phyloP scores from a whole-genome alignment of 2,113 vertebrate genomes.

The Larimichthys crocea region DNA sequence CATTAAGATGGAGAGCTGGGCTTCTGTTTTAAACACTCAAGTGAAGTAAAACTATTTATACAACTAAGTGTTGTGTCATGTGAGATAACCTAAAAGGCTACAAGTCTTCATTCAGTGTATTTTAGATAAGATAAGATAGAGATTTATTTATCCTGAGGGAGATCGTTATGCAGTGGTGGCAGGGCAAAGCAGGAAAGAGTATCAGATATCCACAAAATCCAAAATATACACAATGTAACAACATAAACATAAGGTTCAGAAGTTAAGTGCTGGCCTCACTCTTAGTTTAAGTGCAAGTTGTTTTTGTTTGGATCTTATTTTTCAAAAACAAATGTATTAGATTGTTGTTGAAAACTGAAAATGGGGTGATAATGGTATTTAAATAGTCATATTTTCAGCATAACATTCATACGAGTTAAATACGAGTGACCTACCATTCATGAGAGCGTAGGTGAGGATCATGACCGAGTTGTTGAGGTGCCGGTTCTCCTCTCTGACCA shows the following conservation, averaged over 20 bases:
- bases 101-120: background rate
- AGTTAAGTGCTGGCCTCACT: too few relatives aligned
- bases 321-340: too few relatives aligned
- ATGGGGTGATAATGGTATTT: too few relatives aligned
- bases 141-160: background rate
- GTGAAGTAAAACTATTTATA: background rate
- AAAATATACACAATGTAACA: background rate
- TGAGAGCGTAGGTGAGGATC: slow-evolving; percentile 98
- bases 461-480: slow-evolving; percentile 99
- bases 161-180: background rate
- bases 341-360: too few relatives aligned
- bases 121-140: background rate
- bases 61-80: background rate
- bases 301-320: too few relatives aligned
- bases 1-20: background rate
- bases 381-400: too few relatives aligned
- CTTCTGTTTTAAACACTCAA: background rate
- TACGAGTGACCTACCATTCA: slow-evolving; percentile 90
- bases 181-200: background rate
- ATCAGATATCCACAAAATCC: background rate
- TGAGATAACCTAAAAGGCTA: background rate
- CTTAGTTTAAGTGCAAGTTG: too few relatives aligned
- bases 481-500: slow-evolving; percentile 94
- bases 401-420: too few relatives aligned
- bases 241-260: too few relatives aligned